Conservation (phyloP, 2,113 vertebrate genomes). For the Dipodomys stephensi region DNA sequence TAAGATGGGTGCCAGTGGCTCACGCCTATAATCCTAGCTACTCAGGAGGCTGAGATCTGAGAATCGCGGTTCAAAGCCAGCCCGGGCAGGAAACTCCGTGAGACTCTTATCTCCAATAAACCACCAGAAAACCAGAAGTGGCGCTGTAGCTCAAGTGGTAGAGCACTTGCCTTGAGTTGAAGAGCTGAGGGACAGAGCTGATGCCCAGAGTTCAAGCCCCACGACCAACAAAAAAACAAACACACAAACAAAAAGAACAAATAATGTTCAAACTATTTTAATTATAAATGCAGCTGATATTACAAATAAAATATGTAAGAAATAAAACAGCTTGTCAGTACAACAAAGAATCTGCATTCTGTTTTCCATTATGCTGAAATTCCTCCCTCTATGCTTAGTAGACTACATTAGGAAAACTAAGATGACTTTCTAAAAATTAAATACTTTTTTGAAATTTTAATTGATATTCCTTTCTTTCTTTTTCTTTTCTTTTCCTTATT, state of each 20-base stretch:
- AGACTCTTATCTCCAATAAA: too few species aligned
- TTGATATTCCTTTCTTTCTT: neutral
- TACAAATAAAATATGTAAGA: conserved; percentile 36
- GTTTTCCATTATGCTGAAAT: neutral
- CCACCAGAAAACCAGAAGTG: too few species aligned
- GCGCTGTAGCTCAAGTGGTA: too few species aligned
- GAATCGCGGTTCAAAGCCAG: too few species aligned
- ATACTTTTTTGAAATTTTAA: conserved; percentile 30
- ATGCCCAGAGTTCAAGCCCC: too few species aligned
- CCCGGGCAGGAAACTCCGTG: too few species aligned
- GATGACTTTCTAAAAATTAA: conserved; percentile 3
- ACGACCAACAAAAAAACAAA: too few species aligned
- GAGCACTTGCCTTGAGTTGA: too few species aligned
- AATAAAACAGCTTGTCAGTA: neutral
- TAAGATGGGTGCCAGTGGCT: neutral
- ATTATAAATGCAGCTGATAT: conserved; percentile 50
- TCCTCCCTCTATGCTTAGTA: neutral
- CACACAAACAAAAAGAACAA: neutral
- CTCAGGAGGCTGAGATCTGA: too few species aligned
- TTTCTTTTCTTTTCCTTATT: too few species aligned
- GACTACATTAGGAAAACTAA: conserved; percentile 33
- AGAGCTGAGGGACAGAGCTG: too few species aligned
- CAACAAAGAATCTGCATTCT: neutral
- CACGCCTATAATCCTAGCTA: too few species aligned
- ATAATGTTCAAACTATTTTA: conserved; percentile 37